Conservation (phyloP, 1,140 invertebrate genomes). For the Hyles vespertilio region DNA sequence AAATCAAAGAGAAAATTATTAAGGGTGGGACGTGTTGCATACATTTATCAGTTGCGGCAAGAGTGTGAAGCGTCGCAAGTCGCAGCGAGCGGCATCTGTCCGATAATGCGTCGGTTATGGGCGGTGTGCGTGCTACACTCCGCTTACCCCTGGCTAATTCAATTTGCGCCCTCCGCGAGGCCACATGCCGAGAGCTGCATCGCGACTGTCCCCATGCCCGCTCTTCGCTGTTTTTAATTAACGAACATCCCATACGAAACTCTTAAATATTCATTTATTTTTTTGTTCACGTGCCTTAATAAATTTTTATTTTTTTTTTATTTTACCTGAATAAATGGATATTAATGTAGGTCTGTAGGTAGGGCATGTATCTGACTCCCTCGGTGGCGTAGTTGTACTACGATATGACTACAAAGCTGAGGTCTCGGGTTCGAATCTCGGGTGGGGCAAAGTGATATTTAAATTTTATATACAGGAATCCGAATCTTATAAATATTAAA, state of each 20-base stretch:
- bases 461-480: too few relatives aligned
- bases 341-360: too few relatives aligned
- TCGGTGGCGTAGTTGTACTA: too few relatives aligned
- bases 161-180: constrained; percentile 49
- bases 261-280: constrained; percentile 9
- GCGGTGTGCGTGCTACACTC: constrained; percentile 42
- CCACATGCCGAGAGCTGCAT: constrained; percentile 52
- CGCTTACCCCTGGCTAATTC: constrained; percentile 44
- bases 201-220: constrained; percentile 34
- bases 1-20: neutral
- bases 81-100: constrained; percentile 38
- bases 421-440: too few relatives aligned
- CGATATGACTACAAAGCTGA: too few relatives aligned
- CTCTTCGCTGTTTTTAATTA: constrained; percentile 60
- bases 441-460: too few relatives aligned
- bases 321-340: too few relatives aligned
- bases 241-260: constrained; percentile 18
- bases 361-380: too few relatives aligned
- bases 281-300: neutral
- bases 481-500: too few relatives aligned
- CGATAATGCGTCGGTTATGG: constrained; percentile 64
- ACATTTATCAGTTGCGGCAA: constrained; percentile 28
- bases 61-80: constrained; percentile 15
- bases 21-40: constrained; percentile 9
- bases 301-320: too few relatives aligned